Percentiles rank a stretch among this genome's conserved stretches.
These are phyloP conservation scores for Latrodectus elegans DNA, from an alignment of 2,888 invertebrate genomes.

Conservation along the genomic window DNA sequence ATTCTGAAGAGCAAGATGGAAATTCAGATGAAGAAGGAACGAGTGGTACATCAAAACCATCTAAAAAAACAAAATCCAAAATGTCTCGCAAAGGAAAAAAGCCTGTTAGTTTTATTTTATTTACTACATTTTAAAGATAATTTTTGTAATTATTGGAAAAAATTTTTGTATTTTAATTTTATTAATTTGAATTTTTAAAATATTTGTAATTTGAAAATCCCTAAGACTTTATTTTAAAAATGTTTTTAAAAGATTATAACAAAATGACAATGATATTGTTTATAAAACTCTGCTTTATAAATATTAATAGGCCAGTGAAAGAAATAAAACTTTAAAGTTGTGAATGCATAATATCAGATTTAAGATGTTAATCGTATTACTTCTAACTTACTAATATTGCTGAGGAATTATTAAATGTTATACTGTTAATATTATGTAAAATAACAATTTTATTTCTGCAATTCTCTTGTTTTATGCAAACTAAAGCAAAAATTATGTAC, in stretches of 20 bases:
- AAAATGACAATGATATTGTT: too few species aligned
- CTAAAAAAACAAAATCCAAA: slow-evolving; percentile 7
- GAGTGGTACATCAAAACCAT: slow-evolving; percentile 13
- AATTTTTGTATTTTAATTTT: too few species aligned
- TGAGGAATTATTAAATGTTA: too few species aligned
- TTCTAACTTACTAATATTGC: too few species aligned
- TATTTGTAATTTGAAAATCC: too few species aligned
- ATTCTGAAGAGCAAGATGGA: slow-evolving; percentile 67
- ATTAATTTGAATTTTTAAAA: too few species aligned
- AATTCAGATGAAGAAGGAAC: slow-evolving; percentile 54
- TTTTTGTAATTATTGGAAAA: neutral
- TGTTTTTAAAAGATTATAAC: neutral
- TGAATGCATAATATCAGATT: neutral
- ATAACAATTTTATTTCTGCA: too few species aligned
- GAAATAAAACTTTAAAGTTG: neutral
- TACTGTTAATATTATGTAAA: too few species aligned
- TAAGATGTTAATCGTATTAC: too few species aligned
- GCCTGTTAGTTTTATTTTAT: slow-evolving; percentile 10
- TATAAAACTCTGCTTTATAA: neutral
- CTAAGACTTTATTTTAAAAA: too few species aligned
- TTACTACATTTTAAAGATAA: neutral
- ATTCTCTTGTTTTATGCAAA: too few species aligned
- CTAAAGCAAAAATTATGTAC: too few species aligned
- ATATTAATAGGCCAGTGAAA: neutral
- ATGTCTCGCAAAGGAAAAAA: slow-evolving; percentile 29